A percentile compares a stretch with the other conserved stretches of the same genome.
Conservation (phyloP, 2,113 vertebrate species). For the Siniperca chuatsi region DNA sequence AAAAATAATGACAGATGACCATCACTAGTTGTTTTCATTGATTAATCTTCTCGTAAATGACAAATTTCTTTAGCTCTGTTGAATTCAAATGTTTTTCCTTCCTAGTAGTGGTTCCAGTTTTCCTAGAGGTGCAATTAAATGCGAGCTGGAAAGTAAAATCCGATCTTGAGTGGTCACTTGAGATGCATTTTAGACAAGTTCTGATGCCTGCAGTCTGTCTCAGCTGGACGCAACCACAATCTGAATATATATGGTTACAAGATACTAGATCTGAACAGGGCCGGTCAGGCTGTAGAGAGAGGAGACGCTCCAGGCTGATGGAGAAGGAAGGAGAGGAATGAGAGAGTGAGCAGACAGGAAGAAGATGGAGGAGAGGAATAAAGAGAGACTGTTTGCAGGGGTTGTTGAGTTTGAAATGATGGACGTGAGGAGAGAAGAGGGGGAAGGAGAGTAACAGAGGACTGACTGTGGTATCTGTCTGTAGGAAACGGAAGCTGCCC, state of each 20-base stretch:
- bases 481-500: conserved; percentile 70
- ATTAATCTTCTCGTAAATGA: not conserved
- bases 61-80: not conserved
- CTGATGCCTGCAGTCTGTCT: conserved; percentile 6
- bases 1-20: not conserved
- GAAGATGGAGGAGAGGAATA: conserved; percentile 52
- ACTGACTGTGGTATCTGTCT: conserved; percentile 52
- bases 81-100: not conserved
- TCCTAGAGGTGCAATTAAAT: not conserved
- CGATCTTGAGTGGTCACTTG: not conserved
- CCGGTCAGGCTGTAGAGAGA: not conserved
- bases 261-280: not conserved
- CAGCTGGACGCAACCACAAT: not conserved
- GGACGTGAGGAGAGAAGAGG: conserved; percentile 38
- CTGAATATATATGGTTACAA: conserved; percentile 39
- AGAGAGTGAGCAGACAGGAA: not conserved
- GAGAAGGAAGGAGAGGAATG: conserved; percentile 13
- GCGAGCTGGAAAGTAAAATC: conserved; percentile 4
- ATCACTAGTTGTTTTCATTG: not conserved
- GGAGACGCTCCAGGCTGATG: conserved; percentile 20
- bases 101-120: not conserved
- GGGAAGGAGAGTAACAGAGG: conserved; percentile 61
- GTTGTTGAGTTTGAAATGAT: conserved; percentile 56
- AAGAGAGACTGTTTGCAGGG: conserved; percentile 51
- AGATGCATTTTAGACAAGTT: conserved; percentile 13